phyloP scores from a whole-genome alignment of 2,113 vertebrate genomes.

The Erpornis zantholeuca region DNA sequence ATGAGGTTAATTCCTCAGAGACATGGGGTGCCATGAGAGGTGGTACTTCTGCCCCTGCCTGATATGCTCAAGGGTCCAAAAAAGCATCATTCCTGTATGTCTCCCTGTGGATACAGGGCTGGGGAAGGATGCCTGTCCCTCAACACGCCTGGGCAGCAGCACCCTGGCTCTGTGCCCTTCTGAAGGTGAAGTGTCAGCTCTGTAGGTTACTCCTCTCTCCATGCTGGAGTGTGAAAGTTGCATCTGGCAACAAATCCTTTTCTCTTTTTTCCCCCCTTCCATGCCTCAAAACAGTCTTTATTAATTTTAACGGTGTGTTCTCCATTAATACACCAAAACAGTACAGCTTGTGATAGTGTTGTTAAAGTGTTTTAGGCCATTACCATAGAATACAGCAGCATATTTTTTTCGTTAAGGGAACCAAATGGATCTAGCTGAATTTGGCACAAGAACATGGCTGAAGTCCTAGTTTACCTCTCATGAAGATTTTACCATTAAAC shows the following conservation, averaged over 20 bases:
- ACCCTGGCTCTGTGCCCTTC: background rate
- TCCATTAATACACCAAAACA: background rate
- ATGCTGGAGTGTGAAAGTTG: background rate
- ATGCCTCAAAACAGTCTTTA: background rate
- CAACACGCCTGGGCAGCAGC: background rate
- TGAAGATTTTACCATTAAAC: background rate
- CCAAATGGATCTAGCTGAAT: conserved; percentile 21
- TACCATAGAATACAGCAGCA: background rate
- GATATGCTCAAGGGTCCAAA: background rate
- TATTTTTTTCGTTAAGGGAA: conserved; percentile 31
- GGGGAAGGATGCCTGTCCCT: too few species aligned
- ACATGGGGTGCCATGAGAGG: accelerated
- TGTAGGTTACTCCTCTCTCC: background rate
- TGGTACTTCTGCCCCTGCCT: background rate
- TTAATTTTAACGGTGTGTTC: background rate
- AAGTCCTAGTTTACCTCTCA: background rate
- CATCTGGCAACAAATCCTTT: background rate
- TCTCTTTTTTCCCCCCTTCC: background rate
- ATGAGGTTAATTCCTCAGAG: background rate
- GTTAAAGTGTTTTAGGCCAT: conserved; percentile 2
- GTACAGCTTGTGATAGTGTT: background rate
- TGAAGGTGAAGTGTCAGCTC: background rate
- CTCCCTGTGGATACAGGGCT: background rate
- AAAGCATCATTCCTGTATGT: background rate
- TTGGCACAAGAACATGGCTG: conserved; percentile 5